Conservation (phyloP, 2,113 vertebrate species). For the Anolis carolinensis region DNA sequence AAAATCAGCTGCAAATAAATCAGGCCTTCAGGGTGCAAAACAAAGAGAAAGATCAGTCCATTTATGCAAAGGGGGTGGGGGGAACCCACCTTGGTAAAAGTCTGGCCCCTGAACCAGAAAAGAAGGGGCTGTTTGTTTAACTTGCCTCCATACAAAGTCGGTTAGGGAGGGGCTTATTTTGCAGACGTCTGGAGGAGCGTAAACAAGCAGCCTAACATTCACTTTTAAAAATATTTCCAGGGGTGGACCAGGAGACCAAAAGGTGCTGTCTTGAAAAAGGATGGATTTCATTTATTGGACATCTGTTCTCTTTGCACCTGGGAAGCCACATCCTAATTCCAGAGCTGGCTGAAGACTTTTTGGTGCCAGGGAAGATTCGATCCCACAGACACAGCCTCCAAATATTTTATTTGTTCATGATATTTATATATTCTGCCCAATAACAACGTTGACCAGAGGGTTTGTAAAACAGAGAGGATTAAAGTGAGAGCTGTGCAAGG, state of each 20-base stretch:
- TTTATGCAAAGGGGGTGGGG: constrained; percentile 37
- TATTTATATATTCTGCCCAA: background rate
- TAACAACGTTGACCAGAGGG: background rate
- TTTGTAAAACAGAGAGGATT: background rate
- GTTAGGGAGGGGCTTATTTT: constrained; percentile 58
- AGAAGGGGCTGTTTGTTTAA: constrained; percentile 66
- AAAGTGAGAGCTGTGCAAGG: background rate
- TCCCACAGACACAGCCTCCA: background rate
- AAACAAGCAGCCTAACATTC: constrained; percentile 63
- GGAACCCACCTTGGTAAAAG: constrained; percentile 28
- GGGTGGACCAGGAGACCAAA: background rate
- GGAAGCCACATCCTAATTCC: background rate
- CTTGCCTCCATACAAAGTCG: constrained; percentile 60
- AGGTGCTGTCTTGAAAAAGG: constrained; percentile 3
- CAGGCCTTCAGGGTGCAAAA: background rate
- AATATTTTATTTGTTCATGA: background rate
- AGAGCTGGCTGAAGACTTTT: background rate
- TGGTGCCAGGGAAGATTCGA: background rate
- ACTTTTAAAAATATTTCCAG: background rate
- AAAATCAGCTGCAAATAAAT: background rate
- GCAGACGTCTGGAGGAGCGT: constrained; percentile 44
- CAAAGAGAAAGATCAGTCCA: constrained; percentile 57
- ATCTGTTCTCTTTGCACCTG: fast-evolving
- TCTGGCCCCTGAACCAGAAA: constrained; percentile 59
- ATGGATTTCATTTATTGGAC: constrained; percentile 1